Base-by-base conservation (phyloP, 2,113 vertebrate genomes). In the Numida meleagris region DNA sequence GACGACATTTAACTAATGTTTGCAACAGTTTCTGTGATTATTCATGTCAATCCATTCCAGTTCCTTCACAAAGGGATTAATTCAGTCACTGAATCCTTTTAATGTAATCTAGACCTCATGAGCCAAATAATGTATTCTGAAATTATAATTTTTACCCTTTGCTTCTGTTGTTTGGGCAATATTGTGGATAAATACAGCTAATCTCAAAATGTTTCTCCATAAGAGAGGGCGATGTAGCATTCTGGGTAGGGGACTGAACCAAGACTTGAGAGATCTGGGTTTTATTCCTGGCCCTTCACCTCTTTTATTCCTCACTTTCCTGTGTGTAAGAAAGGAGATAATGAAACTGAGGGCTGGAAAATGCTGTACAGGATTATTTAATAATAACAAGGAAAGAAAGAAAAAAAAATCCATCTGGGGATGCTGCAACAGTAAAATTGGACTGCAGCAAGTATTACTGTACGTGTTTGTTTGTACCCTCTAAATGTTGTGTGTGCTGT, bases 91-190 rank as follows among this genome's bases (percentile, higher is more conserved):
- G 91, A 93, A 88, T 95, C 91, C 93, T 96, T 95, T 89, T 80
- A 89, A 78, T 96, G 68, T 90, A 88, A 93, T 94, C 23, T 2
- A 93, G 66, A 95, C 91, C 86, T 95, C 90, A 95, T 93, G 95
- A 93, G 80, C 57, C 85, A 93, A 93, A 65, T 91, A 82, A 86
- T 88, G 23, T 81, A 78, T 96, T 88, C 90, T 94, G 90, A 91
- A 95, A 90, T 90, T 72, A 93, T 88, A 88, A 88, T 94, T 95
- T 95, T 94, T 96, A 82, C 91, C 93, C 95, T 96, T 95, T 96
- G 95, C 95, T 96, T 96, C 95, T 96, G 85, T 93, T 94, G 93
- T 97, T 94, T 82, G 95, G 91, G 89, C 94, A 95, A 88, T 95
- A 91, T 95, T 96, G 88, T 94, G 95, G 95, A 95, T 93, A 96